Evolutionary conservation across 1,140 invertebrate species (phyloP), one percentile per base, ranked within the genome.

Genomic region (Trichonephila clavipes): DNA sequence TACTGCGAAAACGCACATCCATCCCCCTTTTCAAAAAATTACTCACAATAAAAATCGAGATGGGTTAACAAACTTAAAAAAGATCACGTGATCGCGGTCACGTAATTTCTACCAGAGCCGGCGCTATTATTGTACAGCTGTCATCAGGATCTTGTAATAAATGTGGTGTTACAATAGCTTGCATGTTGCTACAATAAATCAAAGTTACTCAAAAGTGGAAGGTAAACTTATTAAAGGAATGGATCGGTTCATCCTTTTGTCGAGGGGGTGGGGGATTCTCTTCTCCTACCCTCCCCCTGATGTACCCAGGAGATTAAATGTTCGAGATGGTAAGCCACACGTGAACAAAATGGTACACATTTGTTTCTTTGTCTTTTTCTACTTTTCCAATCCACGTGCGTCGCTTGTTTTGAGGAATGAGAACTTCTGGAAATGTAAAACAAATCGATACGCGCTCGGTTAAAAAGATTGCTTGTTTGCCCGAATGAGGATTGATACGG

Each of bases 121-220:
- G 10, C 61, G 88, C 81, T 85, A 92, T 92, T 92, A 85, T 92
- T 90, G 89, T 85, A 92, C 61, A 66, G 61, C 91, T 92, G 91
- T 92, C 91, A 92, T 92, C 91, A 34, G 28, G 24, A 83, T 59
- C 91, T 59, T 92, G 91, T 92, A 92, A 92, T 92, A 92, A 92
- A 92, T 92, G 83, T 77, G 91, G 51, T 86, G 83, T 40, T 92
- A 92, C 91, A 92, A 92, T 92, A 34, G 91, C 91, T 86, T 81
- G 91, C 91, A 87, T 92, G 91, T 92, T 87, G 58, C 91, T 28
- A 61, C 83, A 87, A 92, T 92, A 92, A 92, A 92, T 92, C 91
- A 92, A 87, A 92, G 28, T 77, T 77, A 77, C 72, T 77, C 72
- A 40, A 77, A 77, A 85, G 58, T 40, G 58, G 91, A 87, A 87